These are phyloP conservation scores for Oreotrochilus melanogaster DNA, from an alignment of 2,113 vertebrate species.

Conservation along the genomic window DNA sequence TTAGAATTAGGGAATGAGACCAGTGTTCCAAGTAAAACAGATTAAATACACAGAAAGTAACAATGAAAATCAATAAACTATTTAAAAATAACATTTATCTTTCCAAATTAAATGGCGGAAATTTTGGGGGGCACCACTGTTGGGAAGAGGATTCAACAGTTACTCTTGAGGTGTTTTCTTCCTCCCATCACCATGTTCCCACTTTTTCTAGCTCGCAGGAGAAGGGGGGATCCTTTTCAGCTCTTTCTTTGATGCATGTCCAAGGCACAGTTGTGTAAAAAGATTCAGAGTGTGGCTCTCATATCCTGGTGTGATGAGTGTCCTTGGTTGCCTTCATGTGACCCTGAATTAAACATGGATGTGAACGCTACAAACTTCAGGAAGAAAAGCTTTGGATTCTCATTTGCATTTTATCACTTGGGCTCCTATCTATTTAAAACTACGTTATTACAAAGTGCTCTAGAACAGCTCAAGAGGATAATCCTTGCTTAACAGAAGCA, in stretches of 20 bases:
- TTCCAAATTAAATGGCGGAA: neutral
- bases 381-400: constrained; percentile 1
- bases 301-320: neutral
- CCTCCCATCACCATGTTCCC: neutral
- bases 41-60: neutral
- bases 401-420: neutral
- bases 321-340: neutral
- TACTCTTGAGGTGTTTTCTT: neutral
- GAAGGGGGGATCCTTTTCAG: neutral
- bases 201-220: neutral
- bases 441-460: constrained; percentile 17
- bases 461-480: constrained; percentile 42
- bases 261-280: neutral
- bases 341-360: neutral
- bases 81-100: neutral
- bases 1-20: neutral
- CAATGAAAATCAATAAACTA: neutral
- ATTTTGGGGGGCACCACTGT: neutral
- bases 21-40: neutral
- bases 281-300: neutral
- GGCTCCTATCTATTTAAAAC: constrained; percentile 3
- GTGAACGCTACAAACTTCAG: neutral
- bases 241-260: neutral
- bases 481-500: constrained; percentile 36
- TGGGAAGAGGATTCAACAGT: neutral